Percentiles rank a stretch among this genome's conserved stretches.
phyloP scores from a whole-genome alignment of 2,888 invertebrate species.

The Tuberolachnus salignus region DNA sequence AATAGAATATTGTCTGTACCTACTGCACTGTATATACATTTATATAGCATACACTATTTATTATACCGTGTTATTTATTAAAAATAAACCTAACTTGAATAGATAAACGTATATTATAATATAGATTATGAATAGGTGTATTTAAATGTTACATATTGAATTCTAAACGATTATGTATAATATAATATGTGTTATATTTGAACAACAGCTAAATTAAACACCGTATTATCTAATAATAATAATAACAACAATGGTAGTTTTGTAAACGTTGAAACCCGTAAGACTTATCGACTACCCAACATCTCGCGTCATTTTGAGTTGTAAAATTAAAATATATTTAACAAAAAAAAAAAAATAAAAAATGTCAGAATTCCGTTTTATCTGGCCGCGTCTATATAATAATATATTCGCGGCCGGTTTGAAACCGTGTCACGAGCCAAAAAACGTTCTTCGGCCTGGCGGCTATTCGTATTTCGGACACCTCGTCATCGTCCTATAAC shows the following conservation, averaged over 20 bases:
- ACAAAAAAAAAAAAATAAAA: too few relatives aligned
- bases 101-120: not conserved
- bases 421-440: constrained; percentile 34
- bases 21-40: not conserved
- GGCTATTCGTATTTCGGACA: constrained; percentile 18
- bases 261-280: not conserved
- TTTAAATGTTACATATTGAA: not conserved
- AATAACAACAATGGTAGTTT: too few relatives aligned
- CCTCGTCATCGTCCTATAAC: constrained; percentile 1
- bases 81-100: not conserved
- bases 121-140: too few relatives aligned
- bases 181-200: too few relatives aligned
- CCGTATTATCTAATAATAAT: too few relatives aligned
- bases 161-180: too few relatives aligned
- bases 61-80: not conserved
- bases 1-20: not conserved
- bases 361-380: not conserved
- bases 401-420: not conserved
- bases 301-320: too few relatives aligned
- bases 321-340: too few relatives aligned
- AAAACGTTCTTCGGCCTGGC: constrained; percentile 33
- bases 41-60: not conserved
- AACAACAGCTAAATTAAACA: too few relatives aligned
- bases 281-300: not conserved
- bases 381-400: not conserved